Evolutionary conservation across 2,888 invertebrate species (phyloP), one percentile per base, ranked within the genome.

Genomic region (Ochropacha duplaris): DNA sequence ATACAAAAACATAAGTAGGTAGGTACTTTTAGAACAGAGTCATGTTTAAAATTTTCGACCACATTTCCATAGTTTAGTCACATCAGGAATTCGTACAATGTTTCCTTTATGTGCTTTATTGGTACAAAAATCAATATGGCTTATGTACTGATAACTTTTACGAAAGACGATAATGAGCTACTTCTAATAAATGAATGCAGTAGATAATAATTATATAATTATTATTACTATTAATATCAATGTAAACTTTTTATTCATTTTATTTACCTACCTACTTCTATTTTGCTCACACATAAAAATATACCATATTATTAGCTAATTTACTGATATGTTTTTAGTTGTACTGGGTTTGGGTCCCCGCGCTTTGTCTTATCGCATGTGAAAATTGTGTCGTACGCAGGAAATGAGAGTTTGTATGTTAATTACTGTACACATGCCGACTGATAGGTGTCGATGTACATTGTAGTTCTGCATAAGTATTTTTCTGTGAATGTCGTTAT

Each of bases 401-500:
- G 90, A 90, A 87, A 80, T 81, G 83, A 81, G 81, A 83, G 81
- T 84, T 80, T 74, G 75, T 79, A 86, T 86, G 81, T 79, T 79
- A 86, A 85, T 82, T 79, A 66, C 64, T 69, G 62, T 67, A 65
- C 64, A 63, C 66, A 72, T 56, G 50, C 61, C 63, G 55, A 36
- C 56, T 51, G 28, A 52, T 49, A 24, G 50, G 39, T 52, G 49
- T 22, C 22, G 49, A 16, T 2, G 52, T 28, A 22, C n/a, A 19
- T 22, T 49, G 19, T 14, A 22, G 11, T 2, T 34, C 34, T 19
- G 1, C 22, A 60, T 58, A 39, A 60, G 58, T 63, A 49, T 57
- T 54, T 62, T 60, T 28, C 28, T 24, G 56, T 57, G 54, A 52
- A 44, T 54, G 52, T 61, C 51, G 55, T 52, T 52, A 2, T 31